Evolutionary conservation across 2,797 vertebrate genomes (phyloP), one percentile per base, ranked within the genome.

Genomic region (Lates japonicus): DNA sequence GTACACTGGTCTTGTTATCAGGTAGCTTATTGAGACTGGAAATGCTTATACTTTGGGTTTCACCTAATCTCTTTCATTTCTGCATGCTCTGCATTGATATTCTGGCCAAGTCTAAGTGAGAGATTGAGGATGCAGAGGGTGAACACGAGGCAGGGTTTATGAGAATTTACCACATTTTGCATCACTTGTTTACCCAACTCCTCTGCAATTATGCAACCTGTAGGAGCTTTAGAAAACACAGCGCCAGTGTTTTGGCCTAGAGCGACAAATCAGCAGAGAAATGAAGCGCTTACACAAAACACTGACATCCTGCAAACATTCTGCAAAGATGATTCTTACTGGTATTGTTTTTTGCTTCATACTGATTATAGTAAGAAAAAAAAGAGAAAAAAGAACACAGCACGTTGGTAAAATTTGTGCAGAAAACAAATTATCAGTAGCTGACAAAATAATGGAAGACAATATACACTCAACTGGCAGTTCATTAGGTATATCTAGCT

Each of bases 131-230:
- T 72, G 66, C 69, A 46, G 78, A 49, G 37, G 51, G 59, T 4
- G 2, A 70, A 59, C 33, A 49, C 1, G 0, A 44, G 29, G 61
- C 22, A 37, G 49, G 59, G 73, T 80, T 82, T 70, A 22, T 77
- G 65, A 67, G 44, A 76, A 72, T 70, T 73, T 76, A 17, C 62
- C 35, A 51, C 59, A 70, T 58, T 87, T 80, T 71, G 70, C 76
- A 74, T 82, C 74, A 71, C 61, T 63, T 82, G 48, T 82, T 78
- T 76, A 81, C 58, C 49, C 37, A 76, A 61, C 52, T 76, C 57
- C 58, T 81, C 48, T 58, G 16, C 57, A 31, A 62, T 60, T 63
- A 69, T 71, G 59, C n/a, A 55, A 70, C 78, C 55, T 61, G 74
- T 67, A 17, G n/a, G 31, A 76, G 57, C 57, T 31, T 59, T 48